phyloP scores from a whole-genome alignment of 1,140 invertebrate species.

The Brachystomella parvula region DNA sequence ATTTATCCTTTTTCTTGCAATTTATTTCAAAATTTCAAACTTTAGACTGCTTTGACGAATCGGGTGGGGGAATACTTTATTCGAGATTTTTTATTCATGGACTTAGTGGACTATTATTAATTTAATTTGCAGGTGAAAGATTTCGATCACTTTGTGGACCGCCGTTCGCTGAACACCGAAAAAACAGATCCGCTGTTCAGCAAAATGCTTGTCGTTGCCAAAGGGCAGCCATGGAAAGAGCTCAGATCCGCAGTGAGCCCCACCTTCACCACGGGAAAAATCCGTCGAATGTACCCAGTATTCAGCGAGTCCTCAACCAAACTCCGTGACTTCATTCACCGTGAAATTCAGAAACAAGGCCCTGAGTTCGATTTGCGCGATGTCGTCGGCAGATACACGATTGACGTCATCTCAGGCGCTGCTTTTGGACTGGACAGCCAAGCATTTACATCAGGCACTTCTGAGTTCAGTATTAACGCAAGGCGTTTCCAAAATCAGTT shows the following conservation, averaged over 20 bases:
- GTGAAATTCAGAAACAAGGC: neutral
- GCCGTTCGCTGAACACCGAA: neutral
- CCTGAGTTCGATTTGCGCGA: conserved; percentile 17
- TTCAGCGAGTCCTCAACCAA: conserved; percentile 3
- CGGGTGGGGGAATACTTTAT: too few species aligned
- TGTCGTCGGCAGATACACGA: conserved; percentile 42
- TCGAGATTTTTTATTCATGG: too few species aligned
- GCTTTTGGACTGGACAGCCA: conserved; percentile 46
- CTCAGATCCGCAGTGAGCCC: conserved; percentile 35
- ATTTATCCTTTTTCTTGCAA: neutral
- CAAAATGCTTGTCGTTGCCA: conserved; percentile 37
- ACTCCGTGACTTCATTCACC: neutral
- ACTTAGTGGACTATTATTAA: neutral
- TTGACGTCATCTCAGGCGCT: conserved; percentile 48
- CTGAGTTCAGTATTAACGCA: conserved; percentile 29
- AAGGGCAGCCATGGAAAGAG: conserved; percentile 33
- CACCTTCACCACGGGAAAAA: conserved; percentile 37
- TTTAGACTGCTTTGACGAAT: neutral
- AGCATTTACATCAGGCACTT: conserved; percentile 31
- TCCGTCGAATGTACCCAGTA: conserved; percentile 32
- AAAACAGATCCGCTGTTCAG: conserved; percentile 22
- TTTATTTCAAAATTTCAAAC: neutral
- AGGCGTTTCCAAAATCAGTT: conserved; percentile 15
- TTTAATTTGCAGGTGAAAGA: conserved; percentile 21
- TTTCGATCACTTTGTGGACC: conserved; percentile 19